These are phyloP conservation scores for Sinohyriopsis cumingii DNA, from an alignment of 2,888 invertebrate genomes.

Conservation along the genomic window DNA sequence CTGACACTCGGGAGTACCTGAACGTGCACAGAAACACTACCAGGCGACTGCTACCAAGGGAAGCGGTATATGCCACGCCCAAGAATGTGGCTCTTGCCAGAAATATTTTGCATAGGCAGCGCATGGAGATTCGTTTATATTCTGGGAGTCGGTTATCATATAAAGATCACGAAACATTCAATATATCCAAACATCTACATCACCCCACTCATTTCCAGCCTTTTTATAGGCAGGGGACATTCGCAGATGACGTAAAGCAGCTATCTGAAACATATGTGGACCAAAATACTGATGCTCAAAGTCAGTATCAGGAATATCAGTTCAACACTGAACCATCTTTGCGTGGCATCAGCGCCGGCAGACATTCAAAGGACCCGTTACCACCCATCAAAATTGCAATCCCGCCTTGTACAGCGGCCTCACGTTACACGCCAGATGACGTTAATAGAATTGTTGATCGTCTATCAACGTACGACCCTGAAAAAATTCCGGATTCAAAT, in stretches of 20 bases:
- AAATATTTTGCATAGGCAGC: constrained; percentile 39
- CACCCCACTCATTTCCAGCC: constrained; percentile 13
- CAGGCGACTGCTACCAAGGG: constrained; percentile 41
- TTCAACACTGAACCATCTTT: constrained; percentile 34
- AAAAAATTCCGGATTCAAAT: constrained; percentile 44
- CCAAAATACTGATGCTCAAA: constrained; percentile 24
- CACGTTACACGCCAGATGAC: constrained; percentile 25
- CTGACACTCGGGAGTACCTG: constrained; percentile 40
- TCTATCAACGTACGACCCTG: constrained; percentile 41
- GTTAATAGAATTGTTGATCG: constrained; percentile 29
- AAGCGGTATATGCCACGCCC: constrained; percentile 27
- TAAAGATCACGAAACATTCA: constrained; percentile 31
- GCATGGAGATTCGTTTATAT: constrained; percentile 29
- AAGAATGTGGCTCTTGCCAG: constrained; percentile 41
- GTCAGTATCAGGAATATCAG: constrained; percentile 27
- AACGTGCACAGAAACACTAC: constrained; percentile 40
- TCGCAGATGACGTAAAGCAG: constrained; percentile 25
- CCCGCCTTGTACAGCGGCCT: constrained; percentile 32
- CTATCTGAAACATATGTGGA: no score
- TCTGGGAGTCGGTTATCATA: constrained; percentile 36
- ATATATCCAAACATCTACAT: constrained; percentile 33
- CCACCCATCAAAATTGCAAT: constrained; percentile 23
- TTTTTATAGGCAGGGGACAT: constrained; percentile 23
- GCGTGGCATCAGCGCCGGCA: constrained; percentile 12
- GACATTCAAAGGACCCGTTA: background rate